Percentiles rank a stretch among this genome's conserved stretches.
Evolutionary conservation across 2,113 vertebrate species (phyloP).

Genomic region (Triplophysa dalaica): DNA sequence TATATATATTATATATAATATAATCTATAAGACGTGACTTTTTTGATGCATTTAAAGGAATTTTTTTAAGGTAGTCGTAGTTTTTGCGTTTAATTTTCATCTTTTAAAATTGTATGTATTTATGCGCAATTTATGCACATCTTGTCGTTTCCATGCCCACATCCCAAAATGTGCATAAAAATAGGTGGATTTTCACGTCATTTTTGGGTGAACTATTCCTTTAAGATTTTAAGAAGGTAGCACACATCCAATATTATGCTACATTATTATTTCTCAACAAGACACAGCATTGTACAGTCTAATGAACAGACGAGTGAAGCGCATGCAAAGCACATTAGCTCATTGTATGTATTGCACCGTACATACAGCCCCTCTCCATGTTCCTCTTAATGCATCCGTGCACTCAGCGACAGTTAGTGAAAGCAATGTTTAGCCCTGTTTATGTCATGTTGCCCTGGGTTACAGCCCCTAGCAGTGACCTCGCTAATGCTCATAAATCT

Average conservation of each 20-base stretch:
- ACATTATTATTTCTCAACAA: neutral
- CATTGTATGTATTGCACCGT: conserved; percentile 29
- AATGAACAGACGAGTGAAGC: no score
- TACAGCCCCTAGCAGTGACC: conserved; percentile 42
- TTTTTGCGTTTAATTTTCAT: no score
- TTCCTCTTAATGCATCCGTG: conserved; percentile 29
- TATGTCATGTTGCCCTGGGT: conserved; percentile 56
- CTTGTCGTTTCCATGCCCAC: no score
- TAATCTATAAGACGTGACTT: no score
- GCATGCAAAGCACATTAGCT: neutral
- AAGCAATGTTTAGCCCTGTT: conserved; percentile 59
- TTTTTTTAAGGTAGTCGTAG: no score
- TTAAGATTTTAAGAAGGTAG: neutral
- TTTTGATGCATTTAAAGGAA: no score
- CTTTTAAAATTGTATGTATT: no score
- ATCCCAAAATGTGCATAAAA: no score
- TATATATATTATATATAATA: no score
- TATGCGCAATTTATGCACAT: no score
- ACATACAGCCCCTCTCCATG: neutral
- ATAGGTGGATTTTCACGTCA: no score
- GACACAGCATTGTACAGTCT: neutral
- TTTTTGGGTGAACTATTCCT: neutral
- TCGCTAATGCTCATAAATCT: conserved; percentile 29
- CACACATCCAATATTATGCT: neutral
- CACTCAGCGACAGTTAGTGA: conserved; percentile 50